Evolutionary conservation across 2,797 vertebrate species (phyloP).

Genomic region (Siniperca obscura): DNA sequence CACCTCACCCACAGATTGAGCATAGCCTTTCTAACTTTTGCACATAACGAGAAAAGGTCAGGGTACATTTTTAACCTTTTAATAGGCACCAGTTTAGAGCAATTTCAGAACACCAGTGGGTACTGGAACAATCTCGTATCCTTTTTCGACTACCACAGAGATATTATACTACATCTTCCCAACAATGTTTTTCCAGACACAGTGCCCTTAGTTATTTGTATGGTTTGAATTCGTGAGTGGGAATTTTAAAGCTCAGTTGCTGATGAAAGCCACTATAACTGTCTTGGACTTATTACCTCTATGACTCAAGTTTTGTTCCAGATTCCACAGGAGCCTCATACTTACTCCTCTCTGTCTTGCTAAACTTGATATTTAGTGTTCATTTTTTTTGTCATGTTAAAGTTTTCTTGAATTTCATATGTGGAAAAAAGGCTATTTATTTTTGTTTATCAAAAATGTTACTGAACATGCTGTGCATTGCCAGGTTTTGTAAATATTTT

Average conservation of each 20-base stretch:
- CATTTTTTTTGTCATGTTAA: conserved; percentile 74
- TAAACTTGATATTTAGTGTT: conserved; percentile 65
- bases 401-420: conserved; percentile 80
- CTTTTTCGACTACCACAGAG: not conserved
- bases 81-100: not conserved
- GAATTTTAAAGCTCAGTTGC: conserved; percentile 24
- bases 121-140: conserved; percentile 21
- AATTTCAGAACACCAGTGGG: not conserved
- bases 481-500: conserved; percentile 89
- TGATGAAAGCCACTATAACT: conserved; percentile 49
- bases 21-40: conserved; percentile 43
- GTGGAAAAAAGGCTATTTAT: conserved; percentile 86
- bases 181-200: conserved; percentile 22
- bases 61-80: not conserved
- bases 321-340: conserved; percentile 50
- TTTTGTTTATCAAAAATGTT: conserved; percentile 83
- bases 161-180: not conserved
- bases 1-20: conserved; percentile 1
- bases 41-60: conserved; percentile 29
- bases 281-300: conserved; percentile 52
- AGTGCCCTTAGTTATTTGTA: conserved; percentile 26
- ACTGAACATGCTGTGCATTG: conserved; percentile 90
- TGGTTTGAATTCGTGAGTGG: conserved; percentile 32
- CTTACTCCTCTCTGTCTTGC: conserved; percentile 58
- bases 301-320: conserved; percentile 40